A percentile compares a stretch with the other conserved stretches of the same genome.
phyloP scores from a whole-genome alignment of 2,888 invertebrate genomes.

The Hemithea aestivaria region DNA sequence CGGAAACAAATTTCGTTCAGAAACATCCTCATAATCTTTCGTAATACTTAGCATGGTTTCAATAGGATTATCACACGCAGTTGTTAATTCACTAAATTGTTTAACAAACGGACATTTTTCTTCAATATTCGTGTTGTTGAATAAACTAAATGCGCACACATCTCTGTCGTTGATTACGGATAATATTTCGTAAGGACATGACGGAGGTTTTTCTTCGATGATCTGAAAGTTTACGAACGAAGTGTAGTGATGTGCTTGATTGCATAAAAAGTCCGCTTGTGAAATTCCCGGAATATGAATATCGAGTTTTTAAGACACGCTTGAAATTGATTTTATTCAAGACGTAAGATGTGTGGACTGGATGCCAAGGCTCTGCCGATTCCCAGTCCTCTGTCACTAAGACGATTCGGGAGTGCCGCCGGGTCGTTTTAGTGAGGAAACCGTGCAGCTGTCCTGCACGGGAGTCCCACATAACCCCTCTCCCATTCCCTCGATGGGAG shows the following conservation, averaged over 20 bases:
- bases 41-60: constrained; percentile 42
- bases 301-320: too few relatives aligned
- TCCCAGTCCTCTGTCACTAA: too few relatives aligned
- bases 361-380: too few relatives aligned
- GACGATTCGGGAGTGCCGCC: too few relatives aligned
- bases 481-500: too few relatives aligned
- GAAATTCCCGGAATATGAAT: too few relatives aligned
- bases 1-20: constrained; percentile 24
- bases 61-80: constrained; percentile 49
- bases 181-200: constrained; percentile 53
- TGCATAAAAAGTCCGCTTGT: too few relatives aligned
- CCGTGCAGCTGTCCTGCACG: too few relatives aligned
- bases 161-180: constrained; percentile 33
- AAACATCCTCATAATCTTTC: constrained; percentile 19
- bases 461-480: too few relatives aligned
- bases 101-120: constrained; percentile 33
- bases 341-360: too few relatives aligned
- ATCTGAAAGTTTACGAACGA: constrained; percentile 34
- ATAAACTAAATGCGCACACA: constrained; percentile 40
- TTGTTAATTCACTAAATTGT: constrained; percentile 34
- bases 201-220: constrained; percentile 46
- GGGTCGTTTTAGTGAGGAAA: too few relatives aligned
- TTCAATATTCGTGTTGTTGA: constrained; percentile 20
- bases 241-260: constrained; percentile 9
- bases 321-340: too few relatives aligned